Base-by-base conservation (phyloP, 2,797 vertebrate genomes). In the Thunnus albacares region DNA sequence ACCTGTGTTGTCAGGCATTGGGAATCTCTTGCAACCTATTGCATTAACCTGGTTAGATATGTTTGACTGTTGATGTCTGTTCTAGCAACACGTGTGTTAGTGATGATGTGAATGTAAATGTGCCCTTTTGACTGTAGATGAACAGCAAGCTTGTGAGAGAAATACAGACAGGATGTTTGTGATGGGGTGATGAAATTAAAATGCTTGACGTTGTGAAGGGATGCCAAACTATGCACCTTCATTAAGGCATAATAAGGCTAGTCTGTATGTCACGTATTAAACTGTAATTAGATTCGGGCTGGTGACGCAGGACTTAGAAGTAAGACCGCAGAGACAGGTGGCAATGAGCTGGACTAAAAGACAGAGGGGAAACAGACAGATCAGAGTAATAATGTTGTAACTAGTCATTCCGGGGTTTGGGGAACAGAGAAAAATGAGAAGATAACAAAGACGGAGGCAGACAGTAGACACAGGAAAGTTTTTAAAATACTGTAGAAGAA, bases 191-290 rank as follows among this genome's bases (percentile, higher is more conserved):
- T 82, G 55, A 90, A 86, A 83, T 92, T 93, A 86, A 90, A 87
- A 82, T 88, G 77, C 87, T 73, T 79, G 87, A 89, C 83, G 74
- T 76, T 79, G 81, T 83, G 89, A 90, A 69, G 81, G 77, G 71
- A 91, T 86, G 79, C 82, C 87, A 88, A 80, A 89, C 82, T 80
- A 81, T 87, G 78, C 71, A 75, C 79, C 84, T 79, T 92, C 83
- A 91, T 91, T 88, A 86, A 81, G 70, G 72, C 69, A 57, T 91
- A 92, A 93, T 92, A 87, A 92, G 84, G 81, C 77, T 77, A 79
- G 76, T 57, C 71, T 89, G 77, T 80, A 71, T 86, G 82, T 78
- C 45, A 72, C 85, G 85, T 86, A 75, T 86, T 87, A 79, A 78
- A 75, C 75, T 75, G 81, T 90, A 90, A 93, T 94, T 91, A 90